Evolutionary conservation across 2,888 invertebrate genomes (phyloP).

Genomic region (Falcaria lacertinaria): DNA sequence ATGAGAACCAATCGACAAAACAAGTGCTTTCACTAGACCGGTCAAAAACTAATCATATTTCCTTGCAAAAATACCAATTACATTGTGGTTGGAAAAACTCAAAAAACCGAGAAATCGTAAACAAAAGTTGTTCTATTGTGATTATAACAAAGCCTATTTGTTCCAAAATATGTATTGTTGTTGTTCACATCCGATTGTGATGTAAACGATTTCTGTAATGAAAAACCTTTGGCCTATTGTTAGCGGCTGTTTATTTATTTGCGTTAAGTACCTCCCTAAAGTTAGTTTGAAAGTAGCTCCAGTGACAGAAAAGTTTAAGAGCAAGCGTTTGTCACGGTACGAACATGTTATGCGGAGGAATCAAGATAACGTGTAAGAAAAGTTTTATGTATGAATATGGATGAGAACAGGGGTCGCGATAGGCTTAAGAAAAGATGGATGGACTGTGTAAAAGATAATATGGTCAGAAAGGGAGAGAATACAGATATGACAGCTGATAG

Average conservation of each 20-base stretch:
- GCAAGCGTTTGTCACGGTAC: too few relatives aligned
- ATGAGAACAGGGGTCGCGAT: too few relatives aligned
- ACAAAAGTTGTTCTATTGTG: background rate
- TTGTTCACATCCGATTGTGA: background rate
- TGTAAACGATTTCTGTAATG: conserved; percentile 1
- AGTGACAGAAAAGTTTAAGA: too few relatives aligned
- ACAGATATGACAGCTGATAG: too few relatives aligned
- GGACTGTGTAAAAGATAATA: too few relatives aligned
- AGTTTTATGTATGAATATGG: too few relatives aligned
- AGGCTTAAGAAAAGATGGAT: too few relatives aligned
- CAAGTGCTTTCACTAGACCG: background rate
- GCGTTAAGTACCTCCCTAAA: background rate
- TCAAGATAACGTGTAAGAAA: too few relatives aligned
- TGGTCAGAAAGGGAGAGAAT: too few relatives aligned
- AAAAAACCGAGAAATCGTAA: background rate
- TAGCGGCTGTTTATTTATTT: background rate
- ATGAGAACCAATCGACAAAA: too few relatives aligned
- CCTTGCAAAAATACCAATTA: background rate
- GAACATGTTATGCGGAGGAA: too few relatives aligned
- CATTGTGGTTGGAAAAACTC: background rate
- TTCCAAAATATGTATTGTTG: background rate
- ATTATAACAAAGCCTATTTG: background rate
- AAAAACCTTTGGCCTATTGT: background rate
- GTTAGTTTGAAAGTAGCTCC: too few relatives aligned
- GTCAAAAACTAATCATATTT: background rate